These are phyloP conservation scores for Suncus etruscus DNA, from an alignment of 2,113 vertebrate species.

Conservation along the genomic window DNA sequence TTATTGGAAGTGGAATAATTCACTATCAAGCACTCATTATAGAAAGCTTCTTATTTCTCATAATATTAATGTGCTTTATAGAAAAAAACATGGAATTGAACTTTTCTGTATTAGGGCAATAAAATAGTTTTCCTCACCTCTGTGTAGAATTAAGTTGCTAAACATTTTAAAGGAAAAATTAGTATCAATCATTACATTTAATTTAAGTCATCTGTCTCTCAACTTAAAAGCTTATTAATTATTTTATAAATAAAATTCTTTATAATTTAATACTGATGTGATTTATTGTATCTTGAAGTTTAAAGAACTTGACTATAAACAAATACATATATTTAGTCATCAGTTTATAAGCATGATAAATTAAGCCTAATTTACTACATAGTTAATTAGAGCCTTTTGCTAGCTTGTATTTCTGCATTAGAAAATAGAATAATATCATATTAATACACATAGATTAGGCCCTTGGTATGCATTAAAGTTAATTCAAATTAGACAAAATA, in stretches of 20 bases:
- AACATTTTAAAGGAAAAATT: conserved; percentile 29
- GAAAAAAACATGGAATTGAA: neutral
- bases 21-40: neutral
- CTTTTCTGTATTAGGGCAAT: neutral
- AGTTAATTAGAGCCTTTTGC: conserved; percentile 39
- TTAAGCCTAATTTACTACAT: conserved; percentile 7
- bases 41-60: conserved; percentile 11
- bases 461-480: neutral
- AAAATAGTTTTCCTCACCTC: conserved; percentile 5
- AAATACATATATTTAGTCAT: conserved; percentile 42
- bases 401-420: neutral
- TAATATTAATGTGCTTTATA: conserved; percentile 34
- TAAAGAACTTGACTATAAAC: conserved; percentile 5
- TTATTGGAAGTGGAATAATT: neutral
- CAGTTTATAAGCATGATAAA: conserved; percentile 58
- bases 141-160: neutral
- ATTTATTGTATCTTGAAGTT: conserved; percentile 57
- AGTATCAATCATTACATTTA: conserved; percentile 32
- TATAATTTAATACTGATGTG: conserved; percentile 45
- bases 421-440: conserved; percentile 40
- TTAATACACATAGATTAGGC: neutral
- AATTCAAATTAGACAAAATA: conserved; percentile 35
- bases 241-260: neutral
- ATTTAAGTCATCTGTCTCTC: neutral
- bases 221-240: neutral